Evolutionary conservation across 1,140 invertebrate genomes (phyloP).

Genomic region (Cydia fagiglandana): DNA sequence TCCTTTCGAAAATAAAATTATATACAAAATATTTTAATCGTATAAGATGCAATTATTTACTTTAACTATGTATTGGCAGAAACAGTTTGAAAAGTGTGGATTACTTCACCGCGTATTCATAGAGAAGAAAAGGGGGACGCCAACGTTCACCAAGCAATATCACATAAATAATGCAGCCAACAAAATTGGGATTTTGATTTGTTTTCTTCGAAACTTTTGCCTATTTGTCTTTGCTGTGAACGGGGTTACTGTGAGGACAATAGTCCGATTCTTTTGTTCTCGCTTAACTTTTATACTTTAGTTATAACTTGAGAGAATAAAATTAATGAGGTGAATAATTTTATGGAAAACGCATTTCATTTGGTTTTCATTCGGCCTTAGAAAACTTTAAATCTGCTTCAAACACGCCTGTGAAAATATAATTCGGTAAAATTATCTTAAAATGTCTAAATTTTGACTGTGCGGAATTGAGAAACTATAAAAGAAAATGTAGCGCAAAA

Average conservation of each 20-base stretch:
- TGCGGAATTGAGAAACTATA: not conserved
- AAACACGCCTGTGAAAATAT: not conserved
- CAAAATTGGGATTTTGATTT: constrained; percentile 78
- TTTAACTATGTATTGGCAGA: constrained; percentile 46
- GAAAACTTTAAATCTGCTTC: not conserved
- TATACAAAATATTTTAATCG: not conserved
- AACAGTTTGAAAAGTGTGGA: constrained; percentile 56
- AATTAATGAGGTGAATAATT: constrained; percentile 46
- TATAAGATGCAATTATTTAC: constrained; percentile 21
- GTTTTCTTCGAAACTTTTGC: constrained; percentile 75
- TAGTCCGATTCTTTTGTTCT: constrained; percentile 40
- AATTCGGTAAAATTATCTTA: not conserved
- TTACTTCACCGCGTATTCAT: constrained; percentile 57
- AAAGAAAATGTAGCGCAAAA: constrained; percentile 10
- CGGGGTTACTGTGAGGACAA: constrained; percentile 54
- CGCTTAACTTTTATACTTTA: constrained; percentile 34
- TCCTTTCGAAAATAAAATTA: not conserved
- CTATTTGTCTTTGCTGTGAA: constrained; percentile 61
- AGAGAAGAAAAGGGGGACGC: constrained; percentile 66
- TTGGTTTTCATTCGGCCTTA: not conserved
- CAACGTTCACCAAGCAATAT: constrained; percentile 70
- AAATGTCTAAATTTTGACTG: not conserved
- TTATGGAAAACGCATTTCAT: constrained; percentile 37
- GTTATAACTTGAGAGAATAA: constrained; percentile 33
- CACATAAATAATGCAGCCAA: constrained; percentile 76